Evolutionary conservation across 1,140 invertebrate genomes (phyloP).

Genomic region (Ooceraea biroi): DNA sequence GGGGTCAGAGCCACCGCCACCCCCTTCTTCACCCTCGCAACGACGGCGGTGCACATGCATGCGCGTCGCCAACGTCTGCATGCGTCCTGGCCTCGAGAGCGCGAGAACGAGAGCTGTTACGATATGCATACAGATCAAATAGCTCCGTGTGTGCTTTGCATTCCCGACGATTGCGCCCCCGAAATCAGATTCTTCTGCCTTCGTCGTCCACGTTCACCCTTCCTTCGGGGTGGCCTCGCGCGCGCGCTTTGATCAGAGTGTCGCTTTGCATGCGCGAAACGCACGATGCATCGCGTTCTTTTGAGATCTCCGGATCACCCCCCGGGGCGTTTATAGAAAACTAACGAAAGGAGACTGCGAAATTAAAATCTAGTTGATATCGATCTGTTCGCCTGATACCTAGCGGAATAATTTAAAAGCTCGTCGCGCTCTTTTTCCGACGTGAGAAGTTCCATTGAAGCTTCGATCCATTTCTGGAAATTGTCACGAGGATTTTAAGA

Average conservation of each 20-base stretch:
- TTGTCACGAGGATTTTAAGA: not conserved
- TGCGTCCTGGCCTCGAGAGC: slow-evolving; percentile 10
- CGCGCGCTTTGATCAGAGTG: slow-evolving; percentile 49
- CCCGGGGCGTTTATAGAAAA: not conserved
- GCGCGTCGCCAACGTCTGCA: slow-evolving; percentile 56
- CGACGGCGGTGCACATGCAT: slow-evolving; percentile 51
- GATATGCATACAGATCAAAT: slow-evolving; percentile 73
- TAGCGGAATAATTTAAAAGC: not conserved
- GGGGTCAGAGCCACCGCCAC: slow-evolving; percentile 50
- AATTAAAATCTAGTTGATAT: not conserved
- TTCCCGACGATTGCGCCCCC: slow-evolving; percentile 60
- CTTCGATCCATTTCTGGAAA: not conserved
- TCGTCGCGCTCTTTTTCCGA: not conserved
- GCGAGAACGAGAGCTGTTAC: slow-evolving; percentile 55
- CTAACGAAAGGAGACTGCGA: not conserved
- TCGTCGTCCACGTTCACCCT: slow-evolving; percentile 54
- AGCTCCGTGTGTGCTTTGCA: slow-evolving; percentile 66
- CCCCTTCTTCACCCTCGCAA: slow-evolving; percentile 33
- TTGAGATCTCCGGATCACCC: slow-evolving; percentile 25
- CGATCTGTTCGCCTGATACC: not conserved
- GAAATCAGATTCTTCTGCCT: slow-evolving; percentile 64
- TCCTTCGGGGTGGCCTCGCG: slow-evolving; percentile 20
- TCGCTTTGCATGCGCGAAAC: slow-evolving; percentile 36
- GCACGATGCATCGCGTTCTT: slow-evolving; percentile 17
- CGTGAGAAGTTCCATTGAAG: not conserved